A percentile compares a stretch with the other conserved stretches of the same genome.
phyloP scores from a whole-genome alignment of 2,888 invertebrate species.

The Pecten maximus region DNA sequence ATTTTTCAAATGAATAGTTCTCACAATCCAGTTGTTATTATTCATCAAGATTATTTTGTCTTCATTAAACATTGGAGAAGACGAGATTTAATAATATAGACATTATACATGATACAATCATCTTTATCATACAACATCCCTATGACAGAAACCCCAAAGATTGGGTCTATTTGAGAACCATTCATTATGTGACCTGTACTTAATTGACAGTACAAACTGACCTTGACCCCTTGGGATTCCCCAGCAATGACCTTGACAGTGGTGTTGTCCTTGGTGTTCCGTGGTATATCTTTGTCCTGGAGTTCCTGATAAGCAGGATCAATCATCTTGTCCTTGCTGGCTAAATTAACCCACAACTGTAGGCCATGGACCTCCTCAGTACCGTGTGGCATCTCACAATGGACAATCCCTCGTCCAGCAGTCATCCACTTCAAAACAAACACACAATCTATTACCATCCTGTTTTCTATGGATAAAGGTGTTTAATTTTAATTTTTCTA shows the following conservation, averaged over 20 bases:
- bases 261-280: constrained; percentile 77
- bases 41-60: too few species aligned
- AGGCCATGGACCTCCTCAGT: constrained; percentile 72
- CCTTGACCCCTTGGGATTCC: constrained; percentile 80
- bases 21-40: too few species aligned
- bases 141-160: too few species aligned
- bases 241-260: constrained; percentile 82
- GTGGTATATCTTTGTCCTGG: constrained; percentile 80
- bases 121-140: too few species aligned
- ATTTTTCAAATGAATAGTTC: too few species aligned
- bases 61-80: too few species aligned
- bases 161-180: too few species aligned
- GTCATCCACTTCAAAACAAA: constrained; percentile 81
- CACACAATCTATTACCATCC: neutral
- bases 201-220: constrained; percentile 53
- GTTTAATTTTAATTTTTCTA: too few species aligned
- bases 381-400: constrained; percentile 82
- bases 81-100: too few species aligned
- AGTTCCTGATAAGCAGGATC: constrained; percentile 82
- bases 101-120: too few species aligned
- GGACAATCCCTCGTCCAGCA: constrained; percentile 81
- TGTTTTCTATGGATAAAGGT: neutral
- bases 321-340: constrained; percentile 81
- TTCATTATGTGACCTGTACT: too few species aligned
- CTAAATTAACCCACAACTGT: constrained; percentile 83